Base-by-base conservation (phyloP, 2,888 invertebrate genomes). In the Cerastis leucographa region DNA sequence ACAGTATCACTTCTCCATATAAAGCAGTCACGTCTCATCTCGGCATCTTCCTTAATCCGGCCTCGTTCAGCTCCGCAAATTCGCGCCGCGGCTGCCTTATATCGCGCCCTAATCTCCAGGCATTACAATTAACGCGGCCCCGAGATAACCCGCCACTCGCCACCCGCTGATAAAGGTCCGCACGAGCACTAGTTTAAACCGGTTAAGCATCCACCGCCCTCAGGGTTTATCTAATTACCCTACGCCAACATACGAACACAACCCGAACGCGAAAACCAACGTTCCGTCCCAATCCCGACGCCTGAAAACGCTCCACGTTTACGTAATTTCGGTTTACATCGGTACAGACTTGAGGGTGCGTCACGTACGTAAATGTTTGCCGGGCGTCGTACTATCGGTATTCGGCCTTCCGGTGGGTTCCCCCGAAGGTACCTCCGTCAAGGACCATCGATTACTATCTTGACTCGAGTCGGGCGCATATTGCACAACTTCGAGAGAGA, bases 71-170 rank as follows among this genome's bases (percentile, higher is more conserved):
- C 85, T 86, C 83, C 89, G 88, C 90, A 85, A 84, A 86, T 88
- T 88, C 88, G 83, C 86, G 83, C 85, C 84, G 85, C 86, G 82
- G 81, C 89, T 86, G 92, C 92, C 93, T 93, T 94, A 95, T 94
- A 95, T 95, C 94, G 93, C 92, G 91, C 87, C 92, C 91, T 95
- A 96, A 96, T 96, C 96, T 96, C 90, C 90, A 91, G 91, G 95
- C 94, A 96, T 96, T 96, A 96, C 96, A 96, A 96, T 96, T 96
- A 96, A 96, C 96, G 96, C 95, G 91, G 93, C 93, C 94, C 93
- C 93, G 88, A 95, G 96, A 96, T 96, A 96, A 96, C 96, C 96
- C 96, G 92, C 90, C 94, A 94, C 94, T 96, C 96, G 96, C 96
- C 95, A 95, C 95, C 96, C 96, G 94, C 94, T 94, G 96, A 95